Base-by-base conservation (phyloP, 2,113 vertebrate species). In the Coptodon bakossiorum region DNA sequence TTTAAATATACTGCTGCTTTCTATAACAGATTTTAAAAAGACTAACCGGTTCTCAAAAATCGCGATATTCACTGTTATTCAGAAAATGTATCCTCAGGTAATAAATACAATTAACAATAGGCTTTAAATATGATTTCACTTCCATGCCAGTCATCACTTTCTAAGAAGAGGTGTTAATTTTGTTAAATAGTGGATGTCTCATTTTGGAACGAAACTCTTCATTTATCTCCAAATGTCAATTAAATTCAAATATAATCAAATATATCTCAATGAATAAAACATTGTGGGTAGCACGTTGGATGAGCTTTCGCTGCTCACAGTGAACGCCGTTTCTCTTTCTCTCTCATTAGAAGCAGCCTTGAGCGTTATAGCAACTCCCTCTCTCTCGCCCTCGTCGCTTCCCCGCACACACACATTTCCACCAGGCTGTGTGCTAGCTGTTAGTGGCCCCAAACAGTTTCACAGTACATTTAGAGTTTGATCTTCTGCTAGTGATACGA, bases 231-330 rank as follows among this genome's bases (percentile, higher is more conserved):
- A 92, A 90, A 93, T 87, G 90, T 90, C 91, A 93, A 91, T 94
- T 93, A 89, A 90, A 91, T 93, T 93, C 90, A 88, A 93, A 86
- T 88, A 86, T 91, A 91, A 94, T 92, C 86, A 88, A 92, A 91
- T 86, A 89, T 83, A 90, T 91, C 84, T 86, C 85, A 53, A 94
- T 92, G 90, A 94, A 94, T 94, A 91, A 94, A 93, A 93, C 90
- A 93, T 91, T 90, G 91, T 85, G 91, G 82, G 89, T 90, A 73
- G 71, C 90, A 93, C 84, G 22, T 90, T 54, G 88, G 90, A 84
- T 86, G 81, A 88, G 92, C 81, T 31, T 84, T 85, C 85, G 52
- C 88, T 88, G 86, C 83, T 90, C 76, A 79, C 81, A 48, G 63
- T 82, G 57, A 88, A 53, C n/a, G 54, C 59, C 40, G 31, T 90